Conservation (phyloP, 2,797 vertebrate species). For the Eurystomus glaucurus region DNA sequence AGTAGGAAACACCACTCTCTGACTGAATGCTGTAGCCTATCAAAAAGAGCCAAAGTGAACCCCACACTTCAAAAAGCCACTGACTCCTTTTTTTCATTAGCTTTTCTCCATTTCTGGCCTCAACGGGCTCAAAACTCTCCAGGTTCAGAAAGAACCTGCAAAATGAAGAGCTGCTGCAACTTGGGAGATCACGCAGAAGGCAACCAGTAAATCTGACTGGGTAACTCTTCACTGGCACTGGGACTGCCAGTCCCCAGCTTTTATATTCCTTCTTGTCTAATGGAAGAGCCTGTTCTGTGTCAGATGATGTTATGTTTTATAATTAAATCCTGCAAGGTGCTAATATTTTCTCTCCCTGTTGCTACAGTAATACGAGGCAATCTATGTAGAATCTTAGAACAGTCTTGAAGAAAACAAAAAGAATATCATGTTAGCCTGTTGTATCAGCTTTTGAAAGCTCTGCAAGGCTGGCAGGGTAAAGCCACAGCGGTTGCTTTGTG, state of each 20-base stretch:
- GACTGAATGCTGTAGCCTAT: neutral
- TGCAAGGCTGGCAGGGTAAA: neutral
- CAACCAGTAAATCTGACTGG: neutral
- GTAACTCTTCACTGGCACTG: neutral
- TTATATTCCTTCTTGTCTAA: neutral
- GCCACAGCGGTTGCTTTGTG: neutral
- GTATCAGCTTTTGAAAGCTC: neutral
- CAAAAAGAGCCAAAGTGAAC: neutral
- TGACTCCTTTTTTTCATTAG: neutral
- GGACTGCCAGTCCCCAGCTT: neutral
- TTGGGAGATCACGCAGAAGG: neutral
- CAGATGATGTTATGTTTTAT: neutral
- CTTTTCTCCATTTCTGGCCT: neutral
- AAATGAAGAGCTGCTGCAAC: neutral
- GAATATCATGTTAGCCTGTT: neutral
- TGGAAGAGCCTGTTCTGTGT: neutral
- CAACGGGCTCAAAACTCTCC: neutral
- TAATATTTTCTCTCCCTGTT: neutral
- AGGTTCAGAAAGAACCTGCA: neutral
- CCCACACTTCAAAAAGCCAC: neutral
- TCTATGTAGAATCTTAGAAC: neutral
- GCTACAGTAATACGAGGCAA: neutral
- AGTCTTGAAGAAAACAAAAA: neutral
- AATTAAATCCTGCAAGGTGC: neutral
- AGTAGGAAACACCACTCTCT: neutral